phyloP scores from a whole-genome alignment of 2,797 vertebrate species.

The Gastrophryne carolinensis region DNA sequence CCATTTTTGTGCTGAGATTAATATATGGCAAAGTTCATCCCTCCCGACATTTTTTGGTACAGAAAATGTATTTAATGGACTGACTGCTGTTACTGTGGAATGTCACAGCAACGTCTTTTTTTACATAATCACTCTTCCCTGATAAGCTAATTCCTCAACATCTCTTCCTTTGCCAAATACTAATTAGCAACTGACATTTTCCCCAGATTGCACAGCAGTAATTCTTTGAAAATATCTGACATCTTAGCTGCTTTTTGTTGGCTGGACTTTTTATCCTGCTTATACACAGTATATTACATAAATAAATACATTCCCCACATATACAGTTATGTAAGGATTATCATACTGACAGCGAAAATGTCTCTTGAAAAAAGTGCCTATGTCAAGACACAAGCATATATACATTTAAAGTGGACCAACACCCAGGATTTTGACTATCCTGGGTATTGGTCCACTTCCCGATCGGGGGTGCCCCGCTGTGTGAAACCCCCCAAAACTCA shows the following conservation, averaged over 20 bases:
- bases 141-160: slow-evolving; percentile 41
- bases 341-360: too few species aligned
- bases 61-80: neutral
- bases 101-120: slow-evolving; percentile 41
- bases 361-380: too few species aligned
- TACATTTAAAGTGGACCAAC: too few species aligned
- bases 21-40: neutral
- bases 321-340: too few species aligned
- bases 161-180: slow-evolving; percentile 40
- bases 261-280: too few species aligned
- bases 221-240: neutral
- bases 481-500: too few species aligned
- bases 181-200: slow-evolving; percentile 16
- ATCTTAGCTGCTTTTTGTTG: neutral
- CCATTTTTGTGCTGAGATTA: neutral
- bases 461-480: too few species aligned
- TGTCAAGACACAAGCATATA: too few species aligned
- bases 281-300: too few species aligned
- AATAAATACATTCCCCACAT: too few species aligned
- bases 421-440: too few species aligned
- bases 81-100: slow-evolving; percentile 50
- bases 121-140: slow-evolving; percentile 47
- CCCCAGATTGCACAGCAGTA: slow-evolving; percentile 1
- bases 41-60: neutral
- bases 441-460: too few species aligned